Evolutionary conservation across 2,797 vertebrate species (phyloP).

Genomic region (Helostoma temminkii): DNA sequence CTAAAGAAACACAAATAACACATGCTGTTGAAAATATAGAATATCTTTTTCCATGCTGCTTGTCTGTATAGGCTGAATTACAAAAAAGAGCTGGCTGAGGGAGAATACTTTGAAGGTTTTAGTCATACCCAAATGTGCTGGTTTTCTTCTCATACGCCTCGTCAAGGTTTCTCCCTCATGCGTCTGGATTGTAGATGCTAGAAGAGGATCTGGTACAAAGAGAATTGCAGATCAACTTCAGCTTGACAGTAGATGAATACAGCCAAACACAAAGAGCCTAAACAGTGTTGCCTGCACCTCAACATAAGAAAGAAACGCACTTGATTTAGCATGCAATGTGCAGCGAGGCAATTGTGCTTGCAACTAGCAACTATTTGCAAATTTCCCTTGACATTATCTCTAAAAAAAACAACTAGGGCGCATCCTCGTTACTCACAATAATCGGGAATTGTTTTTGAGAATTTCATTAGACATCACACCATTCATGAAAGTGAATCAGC

Average conservation of each 20-base stretch:
- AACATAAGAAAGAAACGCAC: conserved; percentile 48
- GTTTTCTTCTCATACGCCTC: conserved; percentile 76
- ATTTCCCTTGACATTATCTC: not conserved
- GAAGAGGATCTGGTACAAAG: conserved; percentile 79
- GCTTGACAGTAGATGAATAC: conserved; percentile 77
- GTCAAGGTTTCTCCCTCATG: conserved; percentile 77
- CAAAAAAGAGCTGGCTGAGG: conserved; percentile 60
- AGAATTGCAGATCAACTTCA: conserved; percentile 81
- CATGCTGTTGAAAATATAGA: conserved; percentile 62
- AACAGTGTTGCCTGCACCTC: conserved; percentile 62
- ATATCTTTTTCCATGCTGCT: conserved; percentile 62
- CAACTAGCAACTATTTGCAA: conserved; percentile 21
- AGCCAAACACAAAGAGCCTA: conserved; percentile 74
- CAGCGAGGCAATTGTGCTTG: conserved; percentile 29
- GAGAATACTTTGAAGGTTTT: conserved; percentile 81
- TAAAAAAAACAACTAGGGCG: conserved; percentile 16
- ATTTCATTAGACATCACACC: conserved; percentile 28
- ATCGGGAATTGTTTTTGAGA: conserved; percentile 21
- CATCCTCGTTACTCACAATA: conserved; percentile 22
- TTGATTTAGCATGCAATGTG: conserved; percentile 42
- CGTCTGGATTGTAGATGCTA: conserved; percentile 70
- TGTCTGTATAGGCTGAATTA: conserved; percentile 56
- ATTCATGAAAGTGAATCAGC: conserved; percentile 34
- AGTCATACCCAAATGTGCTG: conserved; percentile 78
- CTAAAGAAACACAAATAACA: conserved; percentile 71